phyloP scores from a whole-genome alignment of 2,797 vertebrate genomes.

The Numenius phaeopus region DNA sequence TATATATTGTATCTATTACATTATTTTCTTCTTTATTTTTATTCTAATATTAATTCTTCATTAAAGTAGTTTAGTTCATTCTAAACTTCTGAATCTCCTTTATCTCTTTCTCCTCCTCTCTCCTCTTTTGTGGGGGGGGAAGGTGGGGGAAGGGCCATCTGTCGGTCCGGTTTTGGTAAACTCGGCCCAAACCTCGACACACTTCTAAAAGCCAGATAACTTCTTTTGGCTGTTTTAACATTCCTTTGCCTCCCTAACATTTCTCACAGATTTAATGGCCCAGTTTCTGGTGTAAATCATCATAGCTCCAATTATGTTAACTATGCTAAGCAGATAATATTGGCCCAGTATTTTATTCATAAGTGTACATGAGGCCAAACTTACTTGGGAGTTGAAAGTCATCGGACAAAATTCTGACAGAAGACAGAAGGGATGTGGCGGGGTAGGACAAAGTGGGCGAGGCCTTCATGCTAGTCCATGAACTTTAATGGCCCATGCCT shows the following conservation, averaged over 20 bases:
- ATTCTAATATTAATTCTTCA: too few relatives aligned
- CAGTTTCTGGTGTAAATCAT: background rate
- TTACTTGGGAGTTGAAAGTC: background rate
- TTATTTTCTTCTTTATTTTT: too few relatives aligned
- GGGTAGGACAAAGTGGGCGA: too few relatives aligned
- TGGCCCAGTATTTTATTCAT: background rate
- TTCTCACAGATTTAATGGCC: background rate
- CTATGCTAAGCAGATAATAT: background rate
- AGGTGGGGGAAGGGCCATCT: too few relatives aligned
- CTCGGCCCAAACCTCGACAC: too few relatives aligned
- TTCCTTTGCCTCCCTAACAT: background rate
- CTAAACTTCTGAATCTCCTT: too few relatives aligned
- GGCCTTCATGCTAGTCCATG: accelerated
- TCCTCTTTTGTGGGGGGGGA: too few relatives aligned
- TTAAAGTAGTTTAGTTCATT: too few relatives aligned
- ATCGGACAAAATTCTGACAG: background rate
- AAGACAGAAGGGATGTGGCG: too few relatives aligned
- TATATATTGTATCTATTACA: too few relatives aligned
- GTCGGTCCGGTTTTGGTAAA: too few relatives aligned
- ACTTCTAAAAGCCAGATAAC: background rate
- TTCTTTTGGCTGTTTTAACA: background rate
- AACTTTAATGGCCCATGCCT: background rate
- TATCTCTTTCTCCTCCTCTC: too few relatives aligned
- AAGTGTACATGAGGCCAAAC: background rate
- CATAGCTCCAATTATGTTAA: background rate